Base-by-base conservation (phyloP, 2,797 vertebrate species). In the Kryptopterus vitreolus region DNA sequence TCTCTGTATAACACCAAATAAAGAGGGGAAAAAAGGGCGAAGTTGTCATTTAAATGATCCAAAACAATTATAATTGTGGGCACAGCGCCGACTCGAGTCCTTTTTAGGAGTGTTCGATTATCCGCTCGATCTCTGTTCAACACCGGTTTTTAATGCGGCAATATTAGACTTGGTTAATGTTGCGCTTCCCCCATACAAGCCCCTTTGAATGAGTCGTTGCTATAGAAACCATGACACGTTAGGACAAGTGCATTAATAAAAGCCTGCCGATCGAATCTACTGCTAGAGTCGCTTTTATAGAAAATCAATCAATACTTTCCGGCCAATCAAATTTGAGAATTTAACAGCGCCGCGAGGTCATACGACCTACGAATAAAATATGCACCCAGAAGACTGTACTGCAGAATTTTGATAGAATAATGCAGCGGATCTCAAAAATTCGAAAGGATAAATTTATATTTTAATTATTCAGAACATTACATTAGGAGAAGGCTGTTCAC, bases 241-340 rank as follows among this genome's bases (percentile, higher is more conserved):
- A 46, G 66, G 26, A 69, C 8, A 1, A 38, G 13, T 68, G 13
- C 22, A n/a, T 66, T 18, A 70, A 50, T 52, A 31, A 29, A 20
- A 52, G 20, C 18, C 16, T 22, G 12, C 29, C 22, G 46, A 8
- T 68, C 7, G n/a, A 66, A 66, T n/a, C 7, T 29, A 48, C 63
- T 24, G 66, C 8, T 15, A 18, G 43, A 69, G 1, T 15, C 26
- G n/a, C 6, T 68, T 38, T 26, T 68, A 48, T 16, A 48, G 13
- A 29, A 69, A 50, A 69, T 50, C 46, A 70, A 12, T 52, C 50
- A 33, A 22, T 43, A 69, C 16, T 16, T 69, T 18, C 46, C 20
- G 66, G 29, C 48, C 68, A 71, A 71, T 53, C 46, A 33, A 18
- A 71, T 31, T 52, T 52, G 15, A 71, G 68, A 70, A 31, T 70